Evolutionary conservation across 2,888 invertebrate species (phyloP), one percentile per base, ranked within the genome.

Genomic region (Heliconius ismenius): DNA sequence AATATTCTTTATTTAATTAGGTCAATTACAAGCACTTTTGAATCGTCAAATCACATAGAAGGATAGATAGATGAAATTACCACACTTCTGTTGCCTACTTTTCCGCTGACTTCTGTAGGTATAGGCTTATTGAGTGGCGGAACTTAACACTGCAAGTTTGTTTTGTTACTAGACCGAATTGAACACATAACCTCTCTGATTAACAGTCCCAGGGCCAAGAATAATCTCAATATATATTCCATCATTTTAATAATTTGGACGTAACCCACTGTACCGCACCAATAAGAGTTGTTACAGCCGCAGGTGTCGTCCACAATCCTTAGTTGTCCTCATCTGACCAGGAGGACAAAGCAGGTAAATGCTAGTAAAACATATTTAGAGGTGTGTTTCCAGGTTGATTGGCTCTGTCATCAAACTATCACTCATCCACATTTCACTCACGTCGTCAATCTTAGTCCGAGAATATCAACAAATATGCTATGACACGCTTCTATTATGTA

Each of bases 391-490:
- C 24, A 26, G 10, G 24, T 24, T 6, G 65, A 24, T n/a, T n/a
- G n/a, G 21, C 73, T 73, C 6, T 43, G 62, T 28, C 43, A 26
- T 73, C 26, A 39, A 62, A 62, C 26, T 24, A 62, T 73, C 39
- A 26, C 18, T 39, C 24, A 43, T 73, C 21, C 62, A 18, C 60
- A 73, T 73, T 63, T 62, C 21, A 43, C 21, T 73, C 73, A 73
- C 73, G 73, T 73, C 39, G 60, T 73, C 39, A 62, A 39, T 63
- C 73, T 43, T 60, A 26, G 62, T 73, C 26, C 26, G 54, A 67
- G 7, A 13, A 67, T 70, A 58, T 70, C 32, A 70, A 70, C 54
- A 36, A 36, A 36, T 7, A 58, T 43, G 39, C 15, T 58, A 70
- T 10, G 58, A 58, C 58, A 70, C n/a, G 36, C 24, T n/a, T 32